Evolutionary conservation across 30 jellyfish, hydroid and myxozoan genomes (phyloP), one percentile per base, ranked within the genome.

Genomic region (Pelagia noctiluca): DNA sequence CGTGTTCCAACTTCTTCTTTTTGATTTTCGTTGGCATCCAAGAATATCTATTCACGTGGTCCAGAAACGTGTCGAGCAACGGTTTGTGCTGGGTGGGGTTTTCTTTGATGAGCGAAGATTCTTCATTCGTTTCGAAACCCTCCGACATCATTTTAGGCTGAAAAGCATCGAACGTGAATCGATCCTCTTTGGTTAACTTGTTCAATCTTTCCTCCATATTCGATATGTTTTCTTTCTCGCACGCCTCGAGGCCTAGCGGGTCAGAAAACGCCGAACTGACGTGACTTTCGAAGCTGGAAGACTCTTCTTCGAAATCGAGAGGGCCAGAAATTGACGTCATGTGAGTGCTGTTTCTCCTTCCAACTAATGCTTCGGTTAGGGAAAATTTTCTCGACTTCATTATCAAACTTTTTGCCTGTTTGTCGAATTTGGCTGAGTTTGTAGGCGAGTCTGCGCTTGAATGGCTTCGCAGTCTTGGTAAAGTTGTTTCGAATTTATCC

Each of bases 331-430:
- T 22, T 24, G 83, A 35, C 3, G 83, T 35, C 1, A 46, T 28
- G 32, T 38, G 18, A 2, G 1, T 2, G 16, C 42, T 25, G 49
- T 71, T 71, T 30, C 83, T 21, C 23, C 68, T 22, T 35, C 64
- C 50, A 18, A 71, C 35, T 19, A 71, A 29, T 37, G 83, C 83
- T 49, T 37, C 70, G 22, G 64, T 38, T 25, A 71, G n/a, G 23
- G 83, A 71, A 23, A 22, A 1, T 35, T 71, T 71, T 49, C 83
- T 22, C n/a, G 83, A 71, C n/a, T 35, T 71, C 83, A 71, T 71
- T 29, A 71, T 71, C 65, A 69, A 18, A 21, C n/a, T n/a, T 0
- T 35, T 38, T 0, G n/a, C 19, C 31, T 2, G 26, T 0, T 21
- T 69, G 28, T 69, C 65, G 63, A 1, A 19, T 42, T 69, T 69